Evolutionary conservation across 2,113 vertebrate genomes (phyloP).

Genomic region (Oryctolagus cuniculus): DNA sequence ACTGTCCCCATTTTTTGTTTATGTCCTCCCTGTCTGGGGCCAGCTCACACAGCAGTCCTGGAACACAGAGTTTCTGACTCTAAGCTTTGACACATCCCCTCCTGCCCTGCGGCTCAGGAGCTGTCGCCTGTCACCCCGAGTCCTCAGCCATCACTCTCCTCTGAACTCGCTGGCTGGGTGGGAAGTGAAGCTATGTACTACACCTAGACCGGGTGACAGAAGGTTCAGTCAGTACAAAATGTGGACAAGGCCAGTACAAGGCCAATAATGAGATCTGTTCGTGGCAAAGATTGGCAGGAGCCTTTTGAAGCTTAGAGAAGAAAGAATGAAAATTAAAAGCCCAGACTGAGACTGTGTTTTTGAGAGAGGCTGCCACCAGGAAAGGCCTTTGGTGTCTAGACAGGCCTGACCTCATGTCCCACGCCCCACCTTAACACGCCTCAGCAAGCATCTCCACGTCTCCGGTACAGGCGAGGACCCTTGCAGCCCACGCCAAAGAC

Average conservation of each 20-base stretch:
- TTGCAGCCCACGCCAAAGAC: too few species aligned
- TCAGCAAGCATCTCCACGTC: fast-evolving
- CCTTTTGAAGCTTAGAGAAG: not conserved
- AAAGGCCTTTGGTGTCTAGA: not conserved
- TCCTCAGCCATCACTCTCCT: not conserved
- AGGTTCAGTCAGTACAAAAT: not conserved
- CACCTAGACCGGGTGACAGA: not conserved
- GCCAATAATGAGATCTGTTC: not conserved
- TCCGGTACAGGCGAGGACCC: not conserved
- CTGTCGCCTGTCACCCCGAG: not conserved
- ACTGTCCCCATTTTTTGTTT: too few species aligned
- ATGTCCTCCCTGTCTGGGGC: not conserved
- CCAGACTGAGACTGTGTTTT: not conserved
- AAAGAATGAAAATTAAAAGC: not conserved
- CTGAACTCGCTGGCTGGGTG: too few species aligned
- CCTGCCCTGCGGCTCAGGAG: not conserved
- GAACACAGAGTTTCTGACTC: not conserved
- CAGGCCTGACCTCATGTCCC: too few species aligned
- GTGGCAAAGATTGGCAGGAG: not conserved
- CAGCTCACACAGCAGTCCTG: not conserved
- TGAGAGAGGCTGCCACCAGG: not conserved
- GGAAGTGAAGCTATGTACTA: not conserved
- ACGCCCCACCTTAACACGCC: too few species aligned
- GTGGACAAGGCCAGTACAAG: not conserved
- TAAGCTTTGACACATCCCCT: not conserved